A percentile compares a stretch with the other conserved stretches of the same genome.
Evolutionary conservation across 2,888 invertebrate species (phyloP).

Genomic region (Alloscopus bannaensis): DNA sequence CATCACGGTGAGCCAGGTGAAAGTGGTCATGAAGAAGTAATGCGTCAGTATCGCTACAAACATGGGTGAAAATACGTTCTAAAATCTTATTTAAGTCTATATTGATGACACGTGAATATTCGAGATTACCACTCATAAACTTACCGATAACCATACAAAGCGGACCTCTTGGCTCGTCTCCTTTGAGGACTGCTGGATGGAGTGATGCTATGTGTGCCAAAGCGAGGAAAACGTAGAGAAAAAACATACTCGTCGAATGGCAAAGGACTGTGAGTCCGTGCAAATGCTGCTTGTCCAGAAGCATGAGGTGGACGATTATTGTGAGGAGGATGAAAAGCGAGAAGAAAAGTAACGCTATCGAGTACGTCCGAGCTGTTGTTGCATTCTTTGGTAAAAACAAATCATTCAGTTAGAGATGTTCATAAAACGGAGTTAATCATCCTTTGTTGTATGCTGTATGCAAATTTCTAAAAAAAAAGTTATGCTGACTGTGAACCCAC

Average conservation of each 20-base stretch:
- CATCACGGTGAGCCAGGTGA: conserved; percentile 64
- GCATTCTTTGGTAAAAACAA: background rate
- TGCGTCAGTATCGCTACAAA: conserved; percentile 59
- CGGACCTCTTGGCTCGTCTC: conserved; percentile 6
- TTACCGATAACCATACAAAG: conserved; percentile 55
- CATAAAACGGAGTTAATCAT: no score
- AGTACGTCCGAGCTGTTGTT: conserved; percentile 31
- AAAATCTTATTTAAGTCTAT: no score
- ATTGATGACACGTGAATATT: no score
- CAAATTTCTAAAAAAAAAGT: no score
- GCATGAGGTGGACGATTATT: conserved; percentile 42
- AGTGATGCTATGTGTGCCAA: conserved; percentile 49
- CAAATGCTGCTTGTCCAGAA: conserved; percentile 62
- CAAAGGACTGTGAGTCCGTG: conserved; percentile 64
- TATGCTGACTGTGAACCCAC: no score
- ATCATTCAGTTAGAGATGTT: no score
- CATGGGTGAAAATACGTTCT: no score
- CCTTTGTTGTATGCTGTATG: no score
- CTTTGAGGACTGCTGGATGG: conserved; percentile 14
- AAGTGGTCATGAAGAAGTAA: conserved; percentile 63
- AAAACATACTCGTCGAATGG: conserved; percentile 59
- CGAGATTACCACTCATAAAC: conserved; percentile 8
- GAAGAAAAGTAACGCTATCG: background rate
- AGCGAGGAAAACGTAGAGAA: conserved; percentile 54
- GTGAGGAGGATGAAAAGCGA: conserved; percentile 56